Base-by-base conservation (phyloP, 1,140 invertebrate species). In the Pantala flavescens region DNA sequence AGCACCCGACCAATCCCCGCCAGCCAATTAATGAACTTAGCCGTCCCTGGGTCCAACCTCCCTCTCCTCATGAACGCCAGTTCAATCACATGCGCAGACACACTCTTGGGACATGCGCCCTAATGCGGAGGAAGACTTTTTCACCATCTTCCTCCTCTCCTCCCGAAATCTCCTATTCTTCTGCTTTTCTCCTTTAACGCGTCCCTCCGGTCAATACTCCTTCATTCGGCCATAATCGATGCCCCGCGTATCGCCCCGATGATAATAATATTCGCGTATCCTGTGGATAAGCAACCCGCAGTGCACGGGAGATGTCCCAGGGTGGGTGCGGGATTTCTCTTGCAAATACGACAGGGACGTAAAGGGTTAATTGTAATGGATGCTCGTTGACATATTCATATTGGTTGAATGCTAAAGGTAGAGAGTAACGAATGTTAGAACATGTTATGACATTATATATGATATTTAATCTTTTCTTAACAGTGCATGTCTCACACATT, bases 1-100 rank as follows among this genome's bases (percentile, higher is more conserved):
- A 63, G 49, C 16, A 63, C 49, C 49, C 49, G 49, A 63, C 49
- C 49, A 63, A 63, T 63, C 49, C 49, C n/a, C 49, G 49, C 49
- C 12, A 14, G 49, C 49, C 49, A 63, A 63, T 63, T 63, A 63
- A 63, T 21, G 49, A 63, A 63, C 49, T 63, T 63, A 63, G 49
- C 49, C 49, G 49, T 16, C 49, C 49, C 49, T 19, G 49, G 49
- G 49, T 63, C 49, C 49, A 14, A 3, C 49, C 49, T 63, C 49
- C 49, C 49, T 3, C 49, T 63, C 49, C 49, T 63, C 49, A 63
- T 63, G 49, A 63, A 19, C 16, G n/a, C 3, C 3, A 63, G 16
- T 63, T 7, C 49, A 63, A 63, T 63, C 49, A 63, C 49, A 19
- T 63, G 49, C 49, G 49, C 49, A 63, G 49, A 7, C 49, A 63